Evolutionary conservation across 53 echinoderm and acorn worm species (phyloP).

Genomic region (Temnopleurus reevesii): DNA sequence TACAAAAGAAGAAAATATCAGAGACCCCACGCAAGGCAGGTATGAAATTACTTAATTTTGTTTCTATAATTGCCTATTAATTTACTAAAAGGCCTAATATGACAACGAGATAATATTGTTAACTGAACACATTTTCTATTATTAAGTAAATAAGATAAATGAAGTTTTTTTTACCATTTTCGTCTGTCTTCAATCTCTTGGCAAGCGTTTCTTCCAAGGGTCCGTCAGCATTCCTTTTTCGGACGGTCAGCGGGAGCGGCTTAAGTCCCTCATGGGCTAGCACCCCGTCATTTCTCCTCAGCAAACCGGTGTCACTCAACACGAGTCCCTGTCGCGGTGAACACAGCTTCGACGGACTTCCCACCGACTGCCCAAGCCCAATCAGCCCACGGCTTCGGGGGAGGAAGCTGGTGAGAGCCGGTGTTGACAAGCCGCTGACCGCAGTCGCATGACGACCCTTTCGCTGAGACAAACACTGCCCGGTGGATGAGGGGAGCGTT

Average conservation of each 20-base stretch:
- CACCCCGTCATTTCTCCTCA: not conserved
- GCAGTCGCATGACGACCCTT: constrained; percentile 1
- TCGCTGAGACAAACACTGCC: not conserved
- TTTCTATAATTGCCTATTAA: too few relatives aligned
- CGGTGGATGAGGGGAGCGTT: constrained; percentile 20
- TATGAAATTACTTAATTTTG: too few relatives aligned
- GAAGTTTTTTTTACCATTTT: constrained; percentile 39
- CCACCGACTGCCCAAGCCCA: not conserved
- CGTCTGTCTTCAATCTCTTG: constrained; percentile 5
- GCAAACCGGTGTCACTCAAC: constrained; percentile 9
- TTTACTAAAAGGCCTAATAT: too few relatives aligned
- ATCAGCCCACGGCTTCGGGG: constrained; percentile 43
- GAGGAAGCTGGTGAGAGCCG: not conserved
- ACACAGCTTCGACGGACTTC: constrained; percentile 23
- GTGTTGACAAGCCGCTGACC: not conserved
- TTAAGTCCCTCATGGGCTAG: not conserved
- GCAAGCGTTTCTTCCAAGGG: not conserved
- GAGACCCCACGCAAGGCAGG: too few relatives aligned
- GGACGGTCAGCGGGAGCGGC: constrained; percentile 16
- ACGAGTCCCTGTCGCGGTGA: constrained; percentile 46
- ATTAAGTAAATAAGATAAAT: too few relatives aligned
- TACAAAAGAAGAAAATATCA: too few relatives aligned
- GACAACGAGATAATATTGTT: too few relatives aligned
- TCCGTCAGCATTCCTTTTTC: not conserved
- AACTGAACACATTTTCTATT: too few relatives aligned